Base-by-base conservation (phyloP, 2,888 invertebrate genomes). In the Perithous albicinctus region DNA sequence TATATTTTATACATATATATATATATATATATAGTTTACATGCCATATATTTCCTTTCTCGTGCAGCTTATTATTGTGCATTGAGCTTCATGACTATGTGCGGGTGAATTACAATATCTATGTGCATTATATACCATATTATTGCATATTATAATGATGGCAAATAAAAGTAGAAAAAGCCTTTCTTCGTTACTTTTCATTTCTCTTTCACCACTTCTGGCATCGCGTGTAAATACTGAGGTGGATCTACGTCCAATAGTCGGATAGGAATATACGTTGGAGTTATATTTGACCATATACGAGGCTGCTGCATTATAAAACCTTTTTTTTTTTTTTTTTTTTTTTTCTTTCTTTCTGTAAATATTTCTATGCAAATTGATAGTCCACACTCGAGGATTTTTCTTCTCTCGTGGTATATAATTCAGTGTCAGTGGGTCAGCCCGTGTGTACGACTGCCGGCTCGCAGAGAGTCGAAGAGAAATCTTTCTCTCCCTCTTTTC, bases 391-490 rank as follows among this genome's bases (percentile, higher is more conserved):
- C 69, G 78, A 70, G 63, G 20, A 74, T 81, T 59, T 54, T 69
- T 54, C 77, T 67, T 64, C 75, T 70, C 66, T 67, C 74, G 67
- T 75, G 74, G 35, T 29, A 59, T 67, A 86, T 88, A 88, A 91
- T 92, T 92, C 91, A 91, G 91, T 91, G 92, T 92, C 90, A 92
- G 92, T 92, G 88, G 92, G 92, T 92, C 92, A 92, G 85, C 87
- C 87, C 87, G 88, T 88, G 86, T 83, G 86, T 85, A 61, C 61
- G 59, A 61, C 74, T 73, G 56, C 41, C 64, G 38, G 35, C 38
- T 56, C 69, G 51, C 51, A 12, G 54, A n/a, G 74, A 38, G 51
- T 51, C 29, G 76, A 85, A 87, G 90, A 91, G 89, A 88, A 88
- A 87, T 88, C 87, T 85, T 86, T 83, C 59, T 78, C 78, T 78